Base-by-base conservation (phyloP, 2,888 invertebrate species). In the Drosophila borborema region DNA sequence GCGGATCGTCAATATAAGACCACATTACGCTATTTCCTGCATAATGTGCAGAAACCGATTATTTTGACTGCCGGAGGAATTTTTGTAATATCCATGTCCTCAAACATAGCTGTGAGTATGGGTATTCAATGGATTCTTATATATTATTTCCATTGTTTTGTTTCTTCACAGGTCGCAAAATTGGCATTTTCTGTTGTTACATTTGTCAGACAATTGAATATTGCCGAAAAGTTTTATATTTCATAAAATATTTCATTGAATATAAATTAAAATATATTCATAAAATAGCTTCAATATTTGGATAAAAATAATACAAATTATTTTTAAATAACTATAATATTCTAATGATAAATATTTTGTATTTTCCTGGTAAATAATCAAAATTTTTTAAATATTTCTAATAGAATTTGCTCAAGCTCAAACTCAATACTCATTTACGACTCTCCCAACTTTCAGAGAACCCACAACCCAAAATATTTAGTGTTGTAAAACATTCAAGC, bases 171-270 rank as follows among this genome's bases (percentile, higher is more conserved):
- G 85, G 80, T 85, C 16, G 79, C 87, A 0, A 89, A 86, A n/a
- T 48, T 86, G 46, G 82, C 89, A 0, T 89, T 84, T 55, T 72
- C 89, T 0, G 84, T 84, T 8, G 64, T 83, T 7, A 84, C 84
- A 0, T 53, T 88, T 1, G 75, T 81, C 0, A 64, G 71, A 41
- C 81, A 88, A 46, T 60, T 84, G 18, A 83, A 84, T 28, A 61
- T 84, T 51, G 86, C 83, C 2, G 81, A 86, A 9, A 77, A 49
- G 40, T 88, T 84, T 56, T 23, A 71, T 12, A 18, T 31, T 7
- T 51, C n/a, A 9, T 9, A 2, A 41, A 55, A 20, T 34, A 18
- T 49, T 12, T 20, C 10, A 12, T 20, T 45, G 16, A 7, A 6
- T 7, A 2, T 1, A 4, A 4, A 36, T 36, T 28, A 5, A 28